Percentiles rank a stretch among this genome's conserved stretches.
These are phyloP conservation scores for Branchipolynoe longqiensis DNA, from an alignment of 2,888 invertebrate species.

Conservation along the genomic window DNA sequence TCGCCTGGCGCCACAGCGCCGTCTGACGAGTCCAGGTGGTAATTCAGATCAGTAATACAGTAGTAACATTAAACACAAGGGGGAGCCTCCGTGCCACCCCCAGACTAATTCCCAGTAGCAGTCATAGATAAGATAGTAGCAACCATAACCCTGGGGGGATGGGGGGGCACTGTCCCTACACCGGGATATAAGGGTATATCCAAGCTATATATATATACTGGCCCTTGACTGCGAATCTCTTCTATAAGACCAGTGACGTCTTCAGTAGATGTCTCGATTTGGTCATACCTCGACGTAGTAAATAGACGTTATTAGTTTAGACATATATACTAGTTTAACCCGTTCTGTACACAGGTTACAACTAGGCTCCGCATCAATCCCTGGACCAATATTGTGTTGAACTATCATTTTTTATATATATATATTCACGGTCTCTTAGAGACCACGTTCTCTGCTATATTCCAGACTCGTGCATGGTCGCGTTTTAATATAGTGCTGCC, in stretches of 20 bases:
- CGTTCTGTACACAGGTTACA: not conserved
- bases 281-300: not conserved
- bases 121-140: no score
- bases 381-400: not conserved
- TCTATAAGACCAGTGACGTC: not conserved
- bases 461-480: not conserved
- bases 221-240: not conserved
- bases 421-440: not conserved
- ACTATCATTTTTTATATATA: not conserved
- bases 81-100: no score
- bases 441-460: not conserved
- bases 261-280: not conserved
- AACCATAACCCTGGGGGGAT: no score
- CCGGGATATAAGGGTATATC: no score
- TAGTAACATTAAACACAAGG: no score
- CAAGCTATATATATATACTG: no score
- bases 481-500: not conserved
- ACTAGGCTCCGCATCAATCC: no score
- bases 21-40: no score
- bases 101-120: no score
- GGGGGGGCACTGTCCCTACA: no score
- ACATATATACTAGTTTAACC: not conserved
- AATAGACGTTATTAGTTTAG: not conserved
- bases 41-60: no score
- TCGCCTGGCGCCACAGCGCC: no score